These are phyloP conservation scores for Drosophila pullipes DNA, from an alignment of 2,888 invertebrate species.

Conservation along the genomic window DNA sequence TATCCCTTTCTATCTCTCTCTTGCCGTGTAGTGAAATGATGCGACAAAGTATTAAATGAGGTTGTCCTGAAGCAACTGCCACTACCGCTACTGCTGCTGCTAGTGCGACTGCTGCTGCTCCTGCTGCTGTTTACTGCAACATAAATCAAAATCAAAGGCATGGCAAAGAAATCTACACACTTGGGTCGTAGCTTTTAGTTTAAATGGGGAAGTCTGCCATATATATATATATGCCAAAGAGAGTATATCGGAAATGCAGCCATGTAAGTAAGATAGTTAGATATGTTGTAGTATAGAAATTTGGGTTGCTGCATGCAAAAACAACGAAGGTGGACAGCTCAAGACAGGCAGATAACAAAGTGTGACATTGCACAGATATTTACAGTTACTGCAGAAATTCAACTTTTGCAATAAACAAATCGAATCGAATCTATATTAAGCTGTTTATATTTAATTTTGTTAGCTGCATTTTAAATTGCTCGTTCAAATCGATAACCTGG, in stretches of 20 bases:
- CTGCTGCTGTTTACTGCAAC: constrained; percentile 67
- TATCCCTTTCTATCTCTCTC: background rate
- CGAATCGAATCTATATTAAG: background rate
- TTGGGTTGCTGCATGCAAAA: constrained; percentile 35
- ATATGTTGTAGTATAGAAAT: constrained; percentile 70
- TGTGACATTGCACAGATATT: background rate
- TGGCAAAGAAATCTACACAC: constrained; percentile 53
- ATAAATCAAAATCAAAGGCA: constrained; percentile 78
- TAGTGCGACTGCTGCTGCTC: constrained; percentile 31
- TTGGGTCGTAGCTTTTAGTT: constrained; percentile 29
- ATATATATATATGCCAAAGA: constrained; percentile 13
- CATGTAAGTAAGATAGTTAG: constrained; percentile 66
- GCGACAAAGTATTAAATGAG: constrained; percentile 79
- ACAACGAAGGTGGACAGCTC: constrained; percentile 42
- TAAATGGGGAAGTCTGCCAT: background rate
- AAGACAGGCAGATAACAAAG: constrained; percentile 33
- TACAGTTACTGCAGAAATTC: constrained; percentile 10
- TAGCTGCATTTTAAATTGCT: background rate
- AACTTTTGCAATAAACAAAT: background rate
- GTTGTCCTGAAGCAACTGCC: constrained; percentile 55
- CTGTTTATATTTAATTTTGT: background rate
- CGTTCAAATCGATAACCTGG: background rate
- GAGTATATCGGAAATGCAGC: constrained; percentile 57
- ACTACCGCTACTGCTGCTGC: constrained; percentile 36
- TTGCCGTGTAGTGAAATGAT: constrained; percentile 67